Evolutionary conservation across 2,113 vertebrate species (phyloP).

Genomic region (Semnornis frantzii): DNA sequence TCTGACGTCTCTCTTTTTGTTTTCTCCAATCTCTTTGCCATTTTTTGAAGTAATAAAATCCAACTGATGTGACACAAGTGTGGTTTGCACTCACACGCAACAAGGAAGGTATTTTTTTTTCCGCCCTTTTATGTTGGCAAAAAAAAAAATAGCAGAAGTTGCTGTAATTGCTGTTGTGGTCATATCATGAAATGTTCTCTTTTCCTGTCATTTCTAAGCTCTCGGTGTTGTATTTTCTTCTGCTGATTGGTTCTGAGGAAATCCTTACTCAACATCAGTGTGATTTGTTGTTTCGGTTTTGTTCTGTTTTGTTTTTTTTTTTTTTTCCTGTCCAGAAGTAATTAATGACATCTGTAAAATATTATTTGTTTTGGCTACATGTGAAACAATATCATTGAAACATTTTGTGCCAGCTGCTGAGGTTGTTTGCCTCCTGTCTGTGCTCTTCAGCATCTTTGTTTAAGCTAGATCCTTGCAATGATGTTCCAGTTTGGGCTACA

Average conservation of each 20-base stretch:
- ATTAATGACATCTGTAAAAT: too few species aligned
- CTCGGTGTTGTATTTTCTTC: neutral
- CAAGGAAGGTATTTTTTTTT: neutral
- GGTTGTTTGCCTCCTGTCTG: too few species aligned
- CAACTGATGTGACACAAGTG: neutral
- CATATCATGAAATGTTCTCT: neutral
- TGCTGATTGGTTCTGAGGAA: neutral
- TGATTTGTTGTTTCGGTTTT: too few species aligned
- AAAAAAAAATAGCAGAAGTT: neutral
- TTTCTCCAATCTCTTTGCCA: neutral
- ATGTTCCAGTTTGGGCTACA: too few species aligned
- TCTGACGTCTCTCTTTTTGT: too few species aligned
- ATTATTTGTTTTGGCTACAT: too few species aligned
- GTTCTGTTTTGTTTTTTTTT: neutral
- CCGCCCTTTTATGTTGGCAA: neutral
- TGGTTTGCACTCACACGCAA: neutral
- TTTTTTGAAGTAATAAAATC: neutral
- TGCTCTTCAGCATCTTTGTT: too few species aligned
- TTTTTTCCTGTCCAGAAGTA: too few species aligned
- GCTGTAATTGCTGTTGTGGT: neutral
- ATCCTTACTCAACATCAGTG: neutral
- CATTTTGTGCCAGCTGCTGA: too few species aligned
- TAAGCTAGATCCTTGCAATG: too few species aligned
- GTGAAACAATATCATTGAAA: too few species aligned
- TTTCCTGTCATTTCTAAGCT: neutral